These are phyloP conservation scores for Erethizon dorsatum DNA, from an alignment of 2,797 vertebrate species.

Conservation along the genomic window DNA sequence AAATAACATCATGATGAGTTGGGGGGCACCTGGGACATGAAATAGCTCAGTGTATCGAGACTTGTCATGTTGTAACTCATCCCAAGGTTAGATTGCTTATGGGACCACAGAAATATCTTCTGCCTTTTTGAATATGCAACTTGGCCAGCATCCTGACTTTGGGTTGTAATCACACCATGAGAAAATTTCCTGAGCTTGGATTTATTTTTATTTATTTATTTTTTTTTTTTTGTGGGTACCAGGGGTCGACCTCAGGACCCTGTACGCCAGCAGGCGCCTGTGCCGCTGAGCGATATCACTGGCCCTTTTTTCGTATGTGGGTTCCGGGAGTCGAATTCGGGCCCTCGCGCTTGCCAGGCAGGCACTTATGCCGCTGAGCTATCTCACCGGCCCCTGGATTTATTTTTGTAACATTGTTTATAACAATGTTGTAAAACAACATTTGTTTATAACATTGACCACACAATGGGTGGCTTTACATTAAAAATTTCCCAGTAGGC, in stretches of 20 bases:
- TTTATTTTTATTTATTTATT: not conserved
- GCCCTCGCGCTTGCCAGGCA: no score
- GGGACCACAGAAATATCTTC: not conserved
- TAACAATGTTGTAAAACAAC: no score
- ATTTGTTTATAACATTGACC: not conserved
- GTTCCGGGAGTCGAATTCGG: no score
- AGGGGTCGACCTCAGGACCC: no score
- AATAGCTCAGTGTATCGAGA: not conserved
- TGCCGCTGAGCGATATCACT: no score
- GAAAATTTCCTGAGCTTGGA: not conserved
- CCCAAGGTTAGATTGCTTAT: not conserved
- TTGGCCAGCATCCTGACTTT: not conserved
- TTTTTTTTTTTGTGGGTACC: no score
- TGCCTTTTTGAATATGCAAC: not conserved
- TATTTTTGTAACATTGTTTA: no score
- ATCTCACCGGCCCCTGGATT: no score
- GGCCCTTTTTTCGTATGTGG: no score
- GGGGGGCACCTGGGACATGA: not conserved
- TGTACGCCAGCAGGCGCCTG: no score
- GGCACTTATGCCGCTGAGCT: no score
- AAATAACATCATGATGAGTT: not conserved
- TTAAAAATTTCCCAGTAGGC: not conserved
- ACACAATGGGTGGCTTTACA: not conserved
- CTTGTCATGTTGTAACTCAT: not conserved
- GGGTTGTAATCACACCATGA: not conserved